Conservation (phyloP, 2,113 vertebrate species). For the Smithornis capensis region DNA sequence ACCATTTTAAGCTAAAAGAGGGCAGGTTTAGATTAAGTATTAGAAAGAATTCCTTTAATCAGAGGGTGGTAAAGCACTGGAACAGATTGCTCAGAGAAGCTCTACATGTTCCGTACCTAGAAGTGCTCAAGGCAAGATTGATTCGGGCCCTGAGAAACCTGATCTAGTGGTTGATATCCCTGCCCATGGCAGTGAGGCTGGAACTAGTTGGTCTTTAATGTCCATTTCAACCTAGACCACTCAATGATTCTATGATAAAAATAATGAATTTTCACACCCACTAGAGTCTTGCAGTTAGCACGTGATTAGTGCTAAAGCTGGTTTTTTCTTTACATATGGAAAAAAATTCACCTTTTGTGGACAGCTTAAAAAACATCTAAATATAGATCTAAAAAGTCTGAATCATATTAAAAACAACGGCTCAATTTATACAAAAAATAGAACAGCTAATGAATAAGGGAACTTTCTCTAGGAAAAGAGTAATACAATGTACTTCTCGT, state of each 20-base stretch:
- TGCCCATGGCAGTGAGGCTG: not conserved
- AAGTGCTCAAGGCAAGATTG: not conserved
- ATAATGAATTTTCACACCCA: not conserved
- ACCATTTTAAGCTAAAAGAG: not conserved
- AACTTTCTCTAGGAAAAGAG: not conserved
- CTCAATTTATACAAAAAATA: not conserved
- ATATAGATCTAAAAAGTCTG: not conserved
- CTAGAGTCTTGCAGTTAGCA: not conserved
- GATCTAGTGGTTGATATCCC: not conserved
- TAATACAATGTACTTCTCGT: not conserved
- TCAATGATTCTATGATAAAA: not conserved
- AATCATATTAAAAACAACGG: not conserved
- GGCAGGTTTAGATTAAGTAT: not conserved
- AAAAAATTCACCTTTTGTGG: not conserved
- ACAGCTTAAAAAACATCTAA: not conserved
- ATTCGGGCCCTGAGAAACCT: not conserved
- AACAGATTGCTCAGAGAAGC: not conserved
- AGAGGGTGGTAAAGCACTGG: not conserved
- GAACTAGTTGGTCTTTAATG: not conserved
- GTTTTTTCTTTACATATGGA: not conserved
- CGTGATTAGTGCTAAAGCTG: not conserved
- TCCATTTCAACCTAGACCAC: not conserved
- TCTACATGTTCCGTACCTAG: not conserved
- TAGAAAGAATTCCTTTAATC: not conserved
- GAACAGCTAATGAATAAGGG: not conserved